These are phyloP conservation scores for Baryphthengus martii DNA, from an alignment of 2,113 vertebrate species.

Conservation along the genomic window DNA sequence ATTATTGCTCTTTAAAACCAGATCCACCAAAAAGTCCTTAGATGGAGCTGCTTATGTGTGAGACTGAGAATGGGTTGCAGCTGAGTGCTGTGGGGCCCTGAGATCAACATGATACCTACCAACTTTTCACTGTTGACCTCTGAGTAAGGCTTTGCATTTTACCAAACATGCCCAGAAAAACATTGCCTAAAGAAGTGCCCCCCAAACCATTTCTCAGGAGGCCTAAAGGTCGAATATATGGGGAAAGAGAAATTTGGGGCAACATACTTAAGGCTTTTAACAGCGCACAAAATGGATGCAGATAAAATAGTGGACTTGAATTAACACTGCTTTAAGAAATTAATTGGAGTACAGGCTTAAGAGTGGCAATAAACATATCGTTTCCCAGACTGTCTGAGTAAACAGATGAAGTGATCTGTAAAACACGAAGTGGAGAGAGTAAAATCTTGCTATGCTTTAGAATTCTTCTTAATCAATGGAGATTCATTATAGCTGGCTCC, in stretches of 20 bases:
- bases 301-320: neutral
- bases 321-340: neutral
- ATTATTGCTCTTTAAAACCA: neutral
- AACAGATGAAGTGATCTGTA: neutral
- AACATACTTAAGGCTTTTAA: neutral
- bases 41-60: accelerated
- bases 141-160: neutral
- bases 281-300: neutral
- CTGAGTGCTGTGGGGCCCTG: neutral
- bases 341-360: neutral
- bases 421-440: neutral
- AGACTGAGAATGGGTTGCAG: neutral
- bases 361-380: accelerated
- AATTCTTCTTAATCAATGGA: neutral
- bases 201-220: neutral
- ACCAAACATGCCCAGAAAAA: neutral
- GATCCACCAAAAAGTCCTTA: neutral
- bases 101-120: neutral
- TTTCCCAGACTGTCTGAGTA: neutral
- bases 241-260: neutral
- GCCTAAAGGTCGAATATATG: neutral
- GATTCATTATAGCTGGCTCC: neutral
- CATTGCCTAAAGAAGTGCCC: neutral
- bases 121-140: neutral
- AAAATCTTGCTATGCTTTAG: neutral